Percentiles rank a stretch among this genome's conserved stretches.
Evolutionary conservation across 92 coral and sea anemone genomes (phyloP).

Genomic region (Phymanthus crucifer): DNA sequence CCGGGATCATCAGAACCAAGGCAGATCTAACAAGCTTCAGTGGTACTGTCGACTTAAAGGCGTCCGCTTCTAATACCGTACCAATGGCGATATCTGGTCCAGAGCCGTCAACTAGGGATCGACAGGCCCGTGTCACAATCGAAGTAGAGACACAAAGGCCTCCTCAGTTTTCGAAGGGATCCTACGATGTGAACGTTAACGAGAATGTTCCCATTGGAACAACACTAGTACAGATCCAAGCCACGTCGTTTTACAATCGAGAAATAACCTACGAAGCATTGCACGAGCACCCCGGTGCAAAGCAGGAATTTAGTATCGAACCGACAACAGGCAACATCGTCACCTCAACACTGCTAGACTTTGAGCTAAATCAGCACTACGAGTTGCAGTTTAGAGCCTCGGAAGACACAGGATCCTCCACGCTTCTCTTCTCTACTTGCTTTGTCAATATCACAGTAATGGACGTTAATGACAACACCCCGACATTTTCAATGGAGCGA

Average conservation of each 20-base stretch:
- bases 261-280: conserved; percentile 28
- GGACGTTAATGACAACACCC: conserved; percentile 85
- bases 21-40: conserved; percentile 44
- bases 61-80: conserved; percentile 57
- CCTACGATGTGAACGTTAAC: conserved; percentile 39
- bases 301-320: conserved; percentile 38
- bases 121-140: conserved; percentile 49
- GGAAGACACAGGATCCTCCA: conserved; percentile 45
- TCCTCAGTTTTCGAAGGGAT: conserved; percentile 51
- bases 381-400: conserved; percentile 70
- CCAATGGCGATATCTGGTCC: conserved; percentile 51
- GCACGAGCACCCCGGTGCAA: conserved; percentile 29
- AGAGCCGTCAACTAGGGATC: conserved; percentile 15
- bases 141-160: conserved; percentile 59
- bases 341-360: conserved; percentile 45
- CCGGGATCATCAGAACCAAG: conserved; percentile 71
- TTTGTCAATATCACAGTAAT: conserved; percentile 61
- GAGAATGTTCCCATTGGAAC: conserved; percentile 56
- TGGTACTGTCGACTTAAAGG: conserved; percentile 37
- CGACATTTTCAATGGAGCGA: conserved; percentile 54
- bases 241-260: conserved; percentile 41
- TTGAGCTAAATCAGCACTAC: conserved; percentile 36
- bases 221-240: conserved; percentile 27
- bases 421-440: conserved; percentile 52
- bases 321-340: conserved; percentile 50